These are phyloP conservation scores for Drosophila kikkawai DNA, from an alignment of 1,140 invertebrate species.

Conservation along the genomic window DNA sequence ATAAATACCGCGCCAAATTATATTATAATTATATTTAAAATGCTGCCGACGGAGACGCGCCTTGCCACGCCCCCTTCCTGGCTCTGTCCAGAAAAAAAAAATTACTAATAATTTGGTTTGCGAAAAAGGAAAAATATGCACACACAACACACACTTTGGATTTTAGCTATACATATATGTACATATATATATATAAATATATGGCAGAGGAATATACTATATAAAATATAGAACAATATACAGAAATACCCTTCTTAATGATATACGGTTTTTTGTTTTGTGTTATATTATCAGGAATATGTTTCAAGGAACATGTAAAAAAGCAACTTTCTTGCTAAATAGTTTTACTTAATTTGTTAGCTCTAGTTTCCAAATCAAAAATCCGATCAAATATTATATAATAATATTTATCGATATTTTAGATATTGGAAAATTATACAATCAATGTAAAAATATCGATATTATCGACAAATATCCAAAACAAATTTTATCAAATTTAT, in stretches of 20 bases:
- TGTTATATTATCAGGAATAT: not conserved
- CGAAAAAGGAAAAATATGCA: conserved; percentile 26
- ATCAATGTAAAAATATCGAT: not conserved
- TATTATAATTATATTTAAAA: conserved; percentile 84
- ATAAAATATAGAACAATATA: not conserved
- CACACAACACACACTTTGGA: conserved; percentile 14
- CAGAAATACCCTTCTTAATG: not conserved
- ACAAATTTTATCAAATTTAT: not conserved
- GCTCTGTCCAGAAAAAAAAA: conserved; percentile 26
- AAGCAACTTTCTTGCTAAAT: not conserved
- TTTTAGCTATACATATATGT: conserved; percentile 11
- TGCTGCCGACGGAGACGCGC: conserved; percentile 56
- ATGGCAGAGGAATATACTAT: not conserved
- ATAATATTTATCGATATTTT: not conserved
- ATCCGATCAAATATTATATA: too few relatives aligned
- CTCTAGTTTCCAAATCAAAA: too few relatives aligned
- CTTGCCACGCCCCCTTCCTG: conserved; percentile 23
- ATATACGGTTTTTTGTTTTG: not conserved
- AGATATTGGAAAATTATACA: not conserved
- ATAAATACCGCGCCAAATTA: conserved; percentile 76
- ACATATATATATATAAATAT: not conserved
- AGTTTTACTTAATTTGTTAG: too few relatives aligned
- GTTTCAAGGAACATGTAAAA: not conserved
- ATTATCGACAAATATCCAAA: not conserved
- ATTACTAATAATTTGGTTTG: conserved; percentile 56